Evolutionary conservation across 2,113 vertebrate species (phyloP).

Genomic region (Campylorhamphus procurvoides): DNA sequence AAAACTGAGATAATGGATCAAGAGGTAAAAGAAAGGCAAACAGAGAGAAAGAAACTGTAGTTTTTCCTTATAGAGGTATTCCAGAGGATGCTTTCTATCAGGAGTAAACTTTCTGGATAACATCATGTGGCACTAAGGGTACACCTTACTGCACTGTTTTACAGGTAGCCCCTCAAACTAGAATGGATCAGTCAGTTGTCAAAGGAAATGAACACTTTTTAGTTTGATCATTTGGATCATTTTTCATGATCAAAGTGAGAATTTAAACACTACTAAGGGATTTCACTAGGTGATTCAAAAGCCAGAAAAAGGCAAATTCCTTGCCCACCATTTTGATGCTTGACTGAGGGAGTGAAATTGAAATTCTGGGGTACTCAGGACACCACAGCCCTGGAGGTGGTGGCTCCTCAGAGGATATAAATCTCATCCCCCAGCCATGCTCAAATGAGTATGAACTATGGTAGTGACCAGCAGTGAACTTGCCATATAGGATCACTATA

Average conservation of each 20-base stretch:
- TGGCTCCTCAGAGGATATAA: neutral
- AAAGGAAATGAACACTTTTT: neutral
- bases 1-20: neutral
- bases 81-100: neutral
- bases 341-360: fast-evolving
- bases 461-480: neutral
- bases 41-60: neutral
- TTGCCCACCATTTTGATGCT: neutral
- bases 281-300: neutral
- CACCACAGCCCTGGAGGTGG: fast-evolving
- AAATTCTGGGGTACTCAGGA: neutral
- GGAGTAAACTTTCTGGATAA: neutral
- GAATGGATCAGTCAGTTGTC: neutral
- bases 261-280: neutral
- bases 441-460: neutral
- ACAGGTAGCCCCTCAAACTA: neutral
- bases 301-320: neutral
- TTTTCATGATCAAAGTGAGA: neutral
- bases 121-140: neutral
- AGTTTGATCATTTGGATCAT: neutral
- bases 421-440: neutral
- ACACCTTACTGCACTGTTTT: neutral
- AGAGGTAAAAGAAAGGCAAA: neutral
- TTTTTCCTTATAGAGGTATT: neutral
- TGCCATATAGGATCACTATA: neutral